Percentiles rank a stretch among this genome's conserved stretches.
These are phyloP conservation scores for Nomada fucata DNA, from an alignment of 2,888 invertebrate genomes.

Conservation along the genomic window DNA sequence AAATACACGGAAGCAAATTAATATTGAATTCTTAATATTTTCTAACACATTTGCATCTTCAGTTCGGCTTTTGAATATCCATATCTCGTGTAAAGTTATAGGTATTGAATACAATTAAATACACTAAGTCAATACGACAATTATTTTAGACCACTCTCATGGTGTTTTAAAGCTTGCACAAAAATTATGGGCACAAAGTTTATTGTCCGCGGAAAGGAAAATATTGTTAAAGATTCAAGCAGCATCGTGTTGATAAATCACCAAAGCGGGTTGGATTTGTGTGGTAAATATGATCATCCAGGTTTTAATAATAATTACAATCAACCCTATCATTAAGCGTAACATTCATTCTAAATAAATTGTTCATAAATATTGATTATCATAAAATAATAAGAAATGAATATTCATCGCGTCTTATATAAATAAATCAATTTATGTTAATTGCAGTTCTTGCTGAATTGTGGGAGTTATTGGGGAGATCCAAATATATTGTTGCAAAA, in stretches of 20 bases:
- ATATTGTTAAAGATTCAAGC: constrained; percentile 90
- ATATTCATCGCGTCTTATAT: neutral
- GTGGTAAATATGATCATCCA: constrained; percentile 86
- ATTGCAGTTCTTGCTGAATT: constrained; percentile 89
- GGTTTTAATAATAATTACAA: neutral
- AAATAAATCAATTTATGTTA: constrained; percentile 21
- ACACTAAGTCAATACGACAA: neutral
- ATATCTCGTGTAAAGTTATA: too few species aligned
- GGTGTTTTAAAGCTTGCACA: constrained; percentile 86
- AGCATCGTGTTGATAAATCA: constrained; percentile 94
- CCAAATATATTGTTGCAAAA: constrained; percentile 92
- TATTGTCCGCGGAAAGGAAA: constrained; percentile 90
- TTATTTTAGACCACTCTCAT: constrained; percentile 88
- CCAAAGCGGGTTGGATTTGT: constrained; percentile 94
- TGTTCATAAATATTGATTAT: neutral
- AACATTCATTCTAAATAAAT: neutral
- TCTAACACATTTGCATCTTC: too few species aligned
- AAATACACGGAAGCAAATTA: too few species aligned
- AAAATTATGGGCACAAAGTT: constrained; percentile 89
- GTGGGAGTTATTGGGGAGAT: constrained; percentile 92
- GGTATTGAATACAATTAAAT: neutral
- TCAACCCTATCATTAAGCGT: neutral
- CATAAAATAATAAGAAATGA: neutral
- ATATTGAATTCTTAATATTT: too few species aligned
- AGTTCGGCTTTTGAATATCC: too few species aligned